phyloP scores from a whole-genome alignment of 2,888 invertebrate species.

The Tinea pellionella region DNA sequence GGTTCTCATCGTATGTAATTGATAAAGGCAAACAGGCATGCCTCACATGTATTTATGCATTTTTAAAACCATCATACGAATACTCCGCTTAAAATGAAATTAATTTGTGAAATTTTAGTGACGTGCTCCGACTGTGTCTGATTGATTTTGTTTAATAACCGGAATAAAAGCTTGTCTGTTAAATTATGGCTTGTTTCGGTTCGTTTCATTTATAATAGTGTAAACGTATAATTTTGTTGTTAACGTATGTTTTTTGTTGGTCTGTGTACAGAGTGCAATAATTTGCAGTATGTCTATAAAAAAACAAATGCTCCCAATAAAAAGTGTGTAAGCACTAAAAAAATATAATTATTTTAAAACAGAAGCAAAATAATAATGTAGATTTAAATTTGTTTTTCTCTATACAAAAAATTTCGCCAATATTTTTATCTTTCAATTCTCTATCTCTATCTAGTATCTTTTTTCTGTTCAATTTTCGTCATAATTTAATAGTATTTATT shows the following conservation, averaged over 20 bases:
- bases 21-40: constrained; percentile 51
- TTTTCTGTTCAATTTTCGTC: no score
- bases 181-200: not conserved
- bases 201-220: not conserved
- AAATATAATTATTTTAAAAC: no score
- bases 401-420: no score
- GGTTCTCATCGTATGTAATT: constrained; percentile 43
- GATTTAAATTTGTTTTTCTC: no score
- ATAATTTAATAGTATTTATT: no score
- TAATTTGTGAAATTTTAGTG: constrained; percentile 24
- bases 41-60: constrained; percentile 63
- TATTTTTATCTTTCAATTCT: no score
- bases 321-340: no score
- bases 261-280: no score
- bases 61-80: constrained; percentile 57
- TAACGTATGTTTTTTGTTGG: not conserved
- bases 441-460: no score
- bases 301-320: no score
- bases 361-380: no score
- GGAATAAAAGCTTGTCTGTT: not conserved
- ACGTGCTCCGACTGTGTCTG: constrained; percentile 36
- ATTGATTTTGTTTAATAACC: constrained; percentile 38
- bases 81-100: not conserved
- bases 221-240: not conserved
- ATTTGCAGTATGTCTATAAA: no score